Evolutionary conservation across 2,888 invertebrate genomes (phyloP), one percentile per base, ranked within the genome.

Genomic region (Eupithecia subumbrata): DNA sequence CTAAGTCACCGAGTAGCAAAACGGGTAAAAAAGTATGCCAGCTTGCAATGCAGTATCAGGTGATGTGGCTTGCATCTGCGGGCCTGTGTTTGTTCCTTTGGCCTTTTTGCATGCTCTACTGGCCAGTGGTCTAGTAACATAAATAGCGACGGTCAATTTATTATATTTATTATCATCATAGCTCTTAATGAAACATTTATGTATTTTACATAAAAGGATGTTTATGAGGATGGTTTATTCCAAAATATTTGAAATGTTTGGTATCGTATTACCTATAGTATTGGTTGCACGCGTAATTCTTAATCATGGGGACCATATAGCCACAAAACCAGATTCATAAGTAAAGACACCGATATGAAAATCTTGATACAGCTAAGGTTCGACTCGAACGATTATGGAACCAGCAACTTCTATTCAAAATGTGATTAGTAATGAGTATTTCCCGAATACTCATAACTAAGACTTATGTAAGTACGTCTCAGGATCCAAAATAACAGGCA

Each of bases 21-120:
- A 80, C 78, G 66, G 69, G 79, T 81, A 81, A 78, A 81, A 81
- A 79, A 78, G 37, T 79, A 56, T 79, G 79, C 78, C 80, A 82
- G 79, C 79, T 80, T 78, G 79, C 78, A 76, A 63, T 73, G 76
- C 71, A 69, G 75, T 72, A 74, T 82, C 80, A 80, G 79, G 80
- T 82, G 79, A 79, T 78, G 69, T 76, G 52, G 71, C 69, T 75
- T 68, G 40, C 80, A 79, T 80, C 79, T 79, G 79, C 80, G 66
- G 69, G 73, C 75, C 77, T 81, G 78, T 79, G 76, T 80, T 80
- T 37, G 71, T 71, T 78, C 78, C 75, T 81, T 79, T 79, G 22
- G 52, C 73, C 78, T 77, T 79, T 78, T 81, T 81, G 67, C 77
- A 78, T 73, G 74, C 64, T 75, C 70, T 76, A 78, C 70, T 74